A percentile compares a stretch with the other conserved stretches of the same genome.
Conservation (phyloP, 2,113 vertebrate genomes). For the Perca schrenkii region DNA sequence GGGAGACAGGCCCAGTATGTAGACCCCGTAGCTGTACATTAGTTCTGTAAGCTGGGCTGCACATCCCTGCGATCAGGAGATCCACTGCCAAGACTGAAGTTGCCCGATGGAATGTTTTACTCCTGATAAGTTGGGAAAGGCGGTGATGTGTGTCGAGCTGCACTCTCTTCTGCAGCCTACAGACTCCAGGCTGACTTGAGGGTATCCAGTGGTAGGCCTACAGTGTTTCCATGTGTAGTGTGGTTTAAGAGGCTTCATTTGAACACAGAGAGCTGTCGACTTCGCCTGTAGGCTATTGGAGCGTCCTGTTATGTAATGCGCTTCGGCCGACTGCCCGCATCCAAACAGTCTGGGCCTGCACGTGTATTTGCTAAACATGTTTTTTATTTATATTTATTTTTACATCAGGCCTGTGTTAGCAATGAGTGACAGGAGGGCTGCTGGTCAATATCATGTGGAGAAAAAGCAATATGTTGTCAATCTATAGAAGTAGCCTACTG, state of each 20-base stretch:
- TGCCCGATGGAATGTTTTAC: slow-evolving; percentile 58
- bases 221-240: slow-evolving; percentile 29
- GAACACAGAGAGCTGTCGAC: slow-evolving; percentile 47
- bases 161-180: slow-evolving; percentile 29
- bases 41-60: slow-evolving; percentile 5
- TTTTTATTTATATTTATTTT: not conserved
- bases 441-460: not conserved
- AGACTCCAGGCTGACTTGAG: slow-evolving; percentile 27
- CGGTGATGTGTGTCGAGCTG: slow-evolving; percentile 32
- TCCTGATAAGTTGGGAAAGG: slow-evolving; percentile 52
- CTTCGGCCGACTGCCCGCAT: slow-evolving; percentile 61
- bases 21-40: not conserved
- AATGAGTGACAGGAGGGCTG: not conserved
- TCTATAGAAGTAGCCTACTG: not conserved
- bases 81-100: slow-evolving; percentile 42
- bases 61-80: slow-evolving; percentile 33
- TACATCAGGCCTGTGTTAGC: slow-evolving; percentile 10
- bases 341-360: slow-evolving; percentile 56
- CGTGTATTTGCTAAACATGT: slow-evolving; percentile 55
- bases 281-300: slow-evolving; percentile 56
- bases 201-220: slow-evolving; percentile 1
- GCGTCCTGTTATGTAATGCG: slow-evolving; percentile 79
- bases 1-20: slow-evolving; percentile 54
- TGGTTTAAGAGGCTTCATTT: slow-evolving; percentile 39
- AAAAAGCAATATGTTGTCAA: not conserved